Percentiles rank a stretch among this genome's conserved stretches.
Evolutionary conservation across 2,113 vertebrate genomes (phyloP).

Genomic region (Dascyllus trimaculatus): DNA sequence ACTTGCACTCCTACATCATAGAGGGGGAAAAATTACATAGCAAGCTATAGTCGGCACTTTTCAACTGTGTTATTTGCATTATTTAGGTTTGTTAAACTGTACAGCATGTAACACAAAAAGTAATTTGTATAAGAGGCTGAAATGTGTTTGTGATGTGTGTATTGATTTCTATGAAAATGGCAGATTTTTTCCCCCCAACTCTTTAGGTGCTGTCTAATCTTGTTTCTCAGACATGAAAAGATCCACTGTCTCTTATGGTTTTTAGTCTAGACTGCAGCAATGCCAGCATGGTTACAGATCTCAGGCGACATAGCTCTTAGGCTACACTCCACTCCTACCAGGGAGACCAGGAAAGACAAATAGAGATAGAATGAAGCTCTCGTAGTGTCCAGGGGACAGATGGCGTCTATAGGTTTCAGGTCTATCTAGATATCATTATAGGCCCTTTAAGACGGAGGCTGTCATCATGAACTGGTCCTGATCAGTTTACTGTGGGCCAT

Average conservation of each 20-base stretch:
- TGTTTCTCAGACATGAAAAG: conserved; percentile 38
- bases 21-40: not conserved
- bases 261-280: conserved; percentile 31
- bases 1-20: not conserved
- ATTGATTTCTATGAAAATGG: not conserved
- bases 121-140: not conserved
- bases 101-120: not conserved
- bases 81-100: not conserved
- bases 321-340: not conserved
- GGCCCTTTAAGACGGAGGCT: conserved; percentile 12
- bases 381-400: conserved; percentile 29
- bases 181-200: not conserved
- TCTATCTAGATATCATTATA: conserved; percentile 45
- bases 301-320: conserved; percentile 44
- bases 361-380: not conserved
- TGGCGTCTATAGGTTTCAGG: conserved; percentile 35
- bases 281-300: conserved; percentile 23
- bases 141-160: not conserved
- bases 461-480: not conserved
- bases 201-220: conserved; percentile 11
- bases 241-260: conserved; percentile 30
- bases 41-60: not conserved
- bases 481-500: conserved; percentile 26
- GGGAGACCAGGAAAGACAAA: conserved; percentile 17
- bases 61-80: no score